Conservation (phyloP, 1,140 invertebrate genomes). For the Pinna nobilis region DNA sequence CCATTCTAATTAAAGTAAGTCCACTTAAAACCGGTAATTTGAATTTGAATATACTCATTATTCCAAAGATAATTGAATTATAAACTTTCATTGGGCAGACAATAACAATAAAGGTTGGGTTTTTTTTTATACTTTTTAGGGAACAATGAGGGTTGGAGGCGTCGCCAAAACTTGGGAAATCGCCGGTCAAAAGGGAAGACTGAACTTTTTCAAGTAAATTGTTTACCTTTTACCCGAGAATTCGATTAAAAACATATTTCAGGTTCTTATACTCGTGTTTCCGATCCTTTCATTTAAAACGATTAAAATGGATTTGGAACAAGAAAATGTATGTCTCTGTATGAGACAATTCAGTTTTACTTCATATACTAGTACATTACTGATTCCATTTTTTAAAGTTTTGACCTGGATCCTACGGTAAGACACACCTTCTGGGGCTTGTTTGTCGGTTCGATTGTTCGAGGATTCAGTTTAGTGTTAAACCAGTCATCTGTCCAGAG, state of each 20-base stretch:
- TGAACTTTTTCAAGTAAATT: constrained; percentile 37
- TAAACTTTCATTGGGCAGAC: too few species aligned
- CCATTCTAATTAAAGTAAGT: constrained; percentile 83
- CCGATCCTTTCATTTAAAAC: background rate
- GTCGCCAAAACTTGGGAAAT: constrained; percentile 28
- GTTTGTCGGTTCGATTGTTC: constrained; percentile 89
- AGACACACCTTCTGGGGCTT: constrained; percentile 92
- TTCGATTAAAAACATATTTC: background rate
- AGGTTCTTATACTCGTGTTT: background rate
- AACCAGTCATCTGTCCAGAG: constrained; percentile 97
- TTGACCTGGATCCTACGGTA: constrained; percentile 84
- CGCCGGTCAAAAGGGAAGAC: constrained; percentile 34
- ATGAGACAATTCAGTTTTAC: too few species aligned
- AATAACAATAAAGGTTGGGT: background rate
- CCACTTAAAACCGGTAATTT: background rate
- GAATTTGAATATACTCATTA: background rate
- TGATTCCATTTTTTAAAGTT: too few species aligned
- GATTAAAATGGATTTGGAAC: background rate
- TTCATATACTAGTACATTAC: too few species aligned
- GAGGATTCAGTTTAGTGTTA: constrained; percentile 90
- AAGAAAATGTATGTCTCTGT: too few species aligned
- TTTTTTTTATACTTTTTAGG: constrained; percentile 2
- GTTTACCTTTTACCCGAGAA: background rate
- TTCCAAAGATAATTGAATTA: constrained; percentile 46
- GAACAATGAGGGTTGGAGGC: constrained; percentile 31